Conservation (phyloP, 2,888 invertebrate species). For the Heliconius aoede region DNA sequence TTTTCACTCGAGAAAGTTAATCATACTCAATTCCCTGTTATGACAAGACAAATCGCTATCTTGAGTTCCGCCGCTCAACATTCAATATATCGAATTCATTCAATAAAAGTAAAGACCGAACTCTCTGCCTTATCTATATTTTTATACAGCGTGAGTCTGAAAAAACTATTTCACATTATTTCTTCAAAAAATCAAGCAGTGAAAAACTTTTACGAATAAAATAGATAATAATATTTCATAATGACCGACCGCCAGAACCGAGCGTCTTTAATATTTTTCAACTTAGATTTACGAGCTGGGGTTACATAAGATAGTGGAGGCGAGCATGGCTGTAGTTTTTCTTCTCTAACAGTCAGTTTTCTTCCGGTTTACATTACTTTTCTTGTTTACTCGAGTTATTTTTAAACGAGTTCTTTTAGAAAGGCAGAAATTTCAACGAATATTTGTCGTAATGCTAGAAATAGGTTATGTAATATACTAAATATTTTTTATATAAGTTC, state of each 20-base stretch:
- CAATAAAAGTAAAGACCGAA: no score
- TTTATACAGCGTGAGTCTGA: no score
- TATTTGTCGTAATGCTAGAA: not conserved
- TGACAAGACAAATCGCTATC: no score
- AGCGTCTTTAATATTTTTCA: slow-evolving; percentile 13
- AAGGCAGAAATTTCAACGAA: not conserved
- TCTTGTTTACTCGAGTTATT: slow-evolving; percentile 2
- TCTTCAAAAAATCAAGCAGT: not conserved
- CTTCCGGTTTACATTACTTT: slow-evolving; percentile 11
- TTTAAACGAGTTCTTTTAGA: not conserved
- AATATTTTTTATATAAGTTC: not conserved
- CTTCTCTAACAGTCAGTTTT: slow-evolving; percentile 1
- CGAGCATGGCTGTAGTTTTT: not conserved
- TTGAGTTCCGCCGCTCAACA: no score
- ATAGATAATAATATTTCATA: slow-evolving; percentile 9
- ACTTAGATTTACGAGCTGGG: slow-evolving; percentile 10
- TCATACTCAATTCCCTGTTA: not conserved
- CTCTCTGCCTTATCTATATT: no score
- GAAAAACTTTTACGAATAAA: not conserved
- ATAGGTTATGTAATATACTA: no score
- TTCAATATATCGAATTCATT: no score
- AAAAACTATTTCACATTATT: not conserved
- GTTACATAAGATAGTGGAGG: slow-evolving; percentile 13
- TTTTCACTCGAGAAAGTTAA: not conserved
- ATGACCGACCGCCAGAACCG: not conserved